Evolutionary conservation across 2,888 invertebrate species (phyloP).

Genomic region (Gnatocerus cornutus): DNA sequence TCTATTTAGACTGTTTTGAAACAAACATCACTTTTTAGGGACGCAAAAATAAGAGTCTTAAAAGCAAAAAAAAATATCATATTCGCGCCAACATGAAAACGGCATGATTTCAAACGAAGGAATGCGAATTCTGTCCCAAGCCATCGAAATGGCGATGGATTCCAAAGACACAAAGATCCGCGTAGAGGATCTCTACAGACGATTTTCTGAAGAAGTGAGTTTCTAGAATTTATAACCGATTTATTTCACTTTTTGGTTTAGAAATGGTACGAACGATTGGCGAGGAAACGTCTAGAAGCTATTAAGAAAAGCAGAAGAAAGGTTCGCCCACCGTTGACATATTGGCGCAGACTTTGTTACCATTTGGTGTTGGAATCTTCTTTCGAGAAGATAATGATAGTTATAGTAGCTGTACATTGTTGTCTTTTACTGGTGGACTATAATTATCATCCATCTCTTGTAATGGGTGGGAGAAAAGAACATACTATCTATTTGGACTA

Average conservation of each 20-base stretch:
- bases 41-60: constrained; percentile 75
- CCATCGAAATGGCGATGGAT: constrained; percentile 73
- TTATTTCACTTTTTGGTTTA: constrained; percentile 71
- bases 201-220: constrained; percentile 8
- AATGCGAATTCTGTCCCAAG: constrained; percentile 73
- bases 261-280: constrained; percentile 73
- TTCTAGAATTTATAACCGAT: neutral
- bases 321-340: constrained; percentile 63
- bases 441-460: neutral
- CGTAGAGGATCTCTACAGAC: constrained; percentile 61
- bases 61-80: constrained; percentile 78
- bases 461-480: neutral
- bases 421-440: neutral
- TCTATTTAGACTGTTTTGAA: too few species aligned
- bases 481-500: neutral
- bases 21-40: too few species aligned
- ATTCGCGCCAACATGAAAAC: constrained; percentile 78
- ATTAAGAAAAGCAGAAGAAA: neutral
- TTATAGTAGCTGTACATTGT: neutral
- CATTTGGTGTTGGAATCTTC: neutral
- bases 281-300: constrained; percentile 66
- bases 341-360: constrained; percentile 65
- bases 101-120: constrained; percentile 77
- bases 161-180: constrained; percentile 70
- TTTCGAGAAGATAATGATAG: constrained; percentile 2